phyloP scores from a whole-genome alignment of 2,888 invertebrate genomes.

The Margaritifera margaritifera region DNA sequence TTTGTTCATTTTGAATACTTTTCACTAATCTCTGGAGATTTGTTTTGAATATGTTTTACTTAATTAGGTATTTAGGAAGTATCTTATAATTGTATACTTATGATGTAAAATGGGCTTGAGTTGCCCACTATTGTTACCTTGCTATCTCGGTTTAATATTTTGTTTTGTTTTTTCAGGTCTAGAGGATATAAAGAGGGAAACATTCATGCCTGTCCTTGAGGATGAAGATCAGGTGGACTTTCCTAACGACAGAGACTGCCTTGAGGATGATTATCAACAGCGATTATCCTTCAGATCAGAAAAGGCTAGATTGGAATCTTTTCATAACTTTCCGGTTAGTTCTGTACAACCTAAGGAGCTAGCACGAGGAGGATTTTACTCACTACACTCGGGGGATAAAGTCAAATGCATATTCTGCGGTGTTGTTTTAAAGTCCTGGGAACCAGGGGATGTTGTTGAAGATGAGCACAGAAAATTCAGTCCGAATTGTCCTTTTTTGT shows the following conservation, averaged over 20 bases:
- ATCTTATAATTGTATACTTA: too few relatives aligned
- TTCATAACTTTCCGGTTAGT: slow-evolving; percentile 32
- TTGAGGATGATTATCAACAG: slow-evolving; percentile 24
- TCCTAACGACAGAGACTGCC: slow-evolving; percentile 4
- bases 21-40: too few relatives aligned
- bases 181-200: slow-evolving; percentile 1
- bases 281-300: slow-evolving; percentile 24
- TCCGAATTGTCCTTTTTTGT: slow-evolving; percentile 32
- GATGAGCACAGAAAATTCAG: slow-evolving; percentile 38
- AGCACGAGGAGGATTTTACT: slow-evolving; percentile 41
- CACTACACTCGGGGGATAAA: slow-evolving; percentile 31
- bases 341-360: slow-evolving; percentile 33
- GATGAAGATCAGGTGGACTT: slow-evolving; percentile 4
- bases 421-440: slow-evolving; percentile 39
- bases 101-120: too few relatives aligned
- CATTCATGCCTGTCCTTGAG: slow-evolving; percentile 3
- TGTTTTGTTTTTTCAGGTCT: not conserved
- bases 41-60: too few relatives aligned
- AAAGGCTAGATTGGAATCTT: slow-evolving; percentile 27
- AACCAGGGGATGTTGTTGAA: slow-evolving; percentile 31
- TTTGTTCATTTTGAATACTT: too few relatives aligned
- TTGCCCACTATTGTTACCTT: too few relatives aligned
- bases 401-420: slow-evolving; percentile 45
- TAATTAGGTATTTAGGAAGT: too few relatives aligned
- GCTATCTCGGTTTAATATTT: too few relatives aligned